These are phyloP conservation scores for Mimachlamys varia DNA, from an alignment of 2,888 invertebrate species.

Conservation along the genomic window DNA sequence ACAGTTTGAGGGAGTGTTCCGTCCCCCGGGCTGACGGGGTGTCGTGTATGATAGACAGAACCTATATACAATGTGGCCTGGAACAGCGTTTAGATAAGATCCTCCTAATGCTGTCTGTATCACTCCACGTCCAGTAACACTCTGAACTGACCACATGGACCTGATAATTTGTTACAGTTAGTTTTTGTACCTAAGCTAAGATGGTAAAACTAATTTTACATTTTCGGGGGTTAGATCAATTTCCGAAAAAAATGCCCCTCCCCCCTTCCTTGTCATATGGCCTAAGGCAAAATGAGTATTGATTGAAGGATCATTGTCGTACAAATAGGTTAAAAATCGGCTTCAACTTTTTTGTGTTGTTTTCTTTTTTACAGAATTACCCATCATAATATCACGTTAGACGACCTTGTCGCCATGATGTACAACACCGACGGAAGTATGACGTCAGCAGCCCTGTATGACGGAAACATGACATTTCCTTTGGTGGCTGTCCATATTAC, in stretches of 20 bases:
- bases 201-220: too few species aligned
- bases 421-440: neutral
- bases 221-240: too few species aligned
- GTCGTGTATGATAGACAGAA: neutral
- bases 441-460: neutral
- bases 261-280: too few species aligned
- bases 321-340: too few species aligned
- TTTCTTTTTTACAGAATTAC: neutral
- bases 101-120: neutral
- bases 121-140: neutral
- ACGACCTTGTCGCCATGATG: neutral
- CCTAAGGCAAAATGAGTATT: too few species aligned
- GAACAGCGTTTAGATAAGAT: neutral
- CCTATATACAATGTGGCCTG: neutral
- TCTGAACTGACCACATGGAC: too few species aligned
- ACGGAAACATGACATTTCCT: neutral
- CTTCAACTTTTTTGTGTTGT: neutral
- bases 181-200: too few species aligned
- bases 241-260: too few species aligned
- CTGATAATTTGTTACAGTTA: too few species aligned
- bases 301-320: too few species aligned
- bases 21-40: neutral
- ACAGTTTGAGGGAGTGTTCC: neutral
- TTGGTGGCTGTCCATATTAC: neutral
- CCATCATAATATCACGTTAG: neutral